These are phyloP conservation scores for Caenorhabditis imperialis DNA, from an alignment of 2,888 invertebrate species.

Conservation along the genomic window DNA sequence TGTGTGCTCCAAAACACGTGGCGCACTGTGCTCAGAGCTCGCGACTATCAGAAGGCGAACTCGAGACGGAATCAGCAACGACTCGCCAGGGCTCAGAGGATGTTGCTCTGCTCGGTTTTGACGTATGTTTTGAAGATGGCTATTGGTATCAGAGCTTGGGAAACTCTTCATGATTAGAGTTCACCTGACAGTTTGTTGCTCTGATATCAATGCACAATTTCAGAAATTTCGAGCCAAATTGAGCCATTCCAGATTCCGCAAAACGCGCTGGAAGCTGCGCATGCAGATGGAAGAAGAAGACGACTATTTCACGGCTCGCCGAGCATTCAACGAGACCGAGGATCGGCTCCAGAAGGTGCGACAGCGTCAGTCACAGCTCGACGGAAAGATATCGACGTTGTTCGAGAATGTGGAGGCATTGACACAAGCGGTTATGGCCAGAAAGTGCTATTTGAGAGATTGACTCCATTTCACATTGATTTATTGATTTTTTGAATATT, in stretches of 20 bases:
- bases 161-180: too few relatives aligned
- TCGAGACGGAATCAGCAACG: slow-evolving; percentile 89
- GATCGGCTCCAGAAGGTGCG: slow-evolving; percentile 70
- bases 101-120: slow-evolving; percentile 66
- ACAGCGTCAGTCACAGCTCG: slow-evolving; percentile 62
- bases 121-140: too few relatives aligned
- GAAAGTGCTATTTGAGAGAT: slow-evolving; percentile 29
- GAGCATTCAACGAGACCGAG: slow-evolving; percentile 75
- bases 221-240: neutral
- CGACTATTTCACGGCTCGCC: slow-evolving; percentile 70
- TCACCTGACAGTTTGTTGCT: too few relatives aligned
- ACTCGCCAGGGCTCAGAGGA: slow-evolving; percentile 65
- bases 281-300: slow-evolving; percentile 74
- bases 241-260: slow-evolving; percentile 66
- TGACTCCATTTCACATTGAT: slow-evolving; percentile 15
- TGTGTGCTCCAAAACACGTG: slow-evolving; percentile 99
- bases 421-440: slow-evolving; percentile 56
- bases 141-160: too few relatives aligned
- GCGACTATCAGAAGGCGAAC: slow-evolving; percentile 73
- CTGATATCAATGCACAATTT: too few relatives aligned
- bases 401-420: slow-evolving; percentile 65
- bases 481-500: neutral
- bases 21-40: slow-evolving; percentile 79
- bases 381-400: slow-evolving; percentile 58
- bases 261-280: slow-evolving; percentile 69